Base-by-base conservation (phyloP, 1,140 invertebrate species). In the Drosophila bifasciata region DNA sequence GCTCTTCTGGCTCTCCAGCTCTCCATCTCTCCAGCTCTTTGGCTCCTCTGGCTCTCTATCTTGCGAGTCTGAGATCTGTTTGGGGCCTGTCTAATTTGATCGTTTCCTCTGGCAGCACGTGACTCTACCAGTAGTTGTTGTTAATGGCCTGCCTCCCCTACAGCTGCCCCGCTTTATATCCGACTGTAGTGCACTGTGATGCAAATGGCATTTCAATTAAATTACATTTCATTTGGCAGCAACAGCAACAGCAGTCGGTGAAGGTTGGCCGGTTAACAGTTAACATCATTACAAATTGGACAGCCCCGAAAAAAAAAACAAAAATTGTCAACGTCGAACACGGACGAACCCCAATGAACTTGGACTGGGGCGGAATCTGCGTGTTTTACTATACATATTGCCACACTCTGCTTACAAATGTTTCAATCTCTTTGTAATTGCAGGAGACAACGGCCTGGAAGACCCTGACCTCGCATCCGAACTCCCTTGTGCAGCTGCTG, bases 401-500 rank as follows among this genome's bases (percentile, higher is more conserved):
- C 44, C 9, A 19, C 6, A 55, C 32, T 17, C 13, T 19, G 15
- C 4, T 36, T 13, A 60, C 21, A 45, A 45, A 28, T 48, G n/a
- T 45, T 51, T 1, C 15, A 11, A 48, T 25, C 17, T 44, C 55
- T 69, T 57, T 78, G 51, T 64, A 63, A 60, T 78, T 86, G 25
- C 76, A 91, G 91, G 90, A 91, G 76, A 88, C 90, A 23, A 90
- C 78, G 57, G 91, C 90, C 66, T 91, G 91, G 91, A 91, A 91
- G 70, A 91, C 88, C 63, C 60, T 91, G 68, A 91, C 91, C 59
- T 84, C 90, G 48, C 89, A 91, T 84, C 90, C 90, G 48, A 91
- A 91, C 66, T 91, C 90, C 23, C 55, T 91, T 40, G 90, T 91
- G 40, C 90, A 90, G 59, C 56, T 89, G 53, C 74, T 91, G 55